Percentiles rank a stretch among this genome's conserved stretches.
These are phyloP conservation scores for Mesoligia furuncula DNA, from an alignment of 2,888 invertebrate genomes.

Conservation along the genomic window DNA sequence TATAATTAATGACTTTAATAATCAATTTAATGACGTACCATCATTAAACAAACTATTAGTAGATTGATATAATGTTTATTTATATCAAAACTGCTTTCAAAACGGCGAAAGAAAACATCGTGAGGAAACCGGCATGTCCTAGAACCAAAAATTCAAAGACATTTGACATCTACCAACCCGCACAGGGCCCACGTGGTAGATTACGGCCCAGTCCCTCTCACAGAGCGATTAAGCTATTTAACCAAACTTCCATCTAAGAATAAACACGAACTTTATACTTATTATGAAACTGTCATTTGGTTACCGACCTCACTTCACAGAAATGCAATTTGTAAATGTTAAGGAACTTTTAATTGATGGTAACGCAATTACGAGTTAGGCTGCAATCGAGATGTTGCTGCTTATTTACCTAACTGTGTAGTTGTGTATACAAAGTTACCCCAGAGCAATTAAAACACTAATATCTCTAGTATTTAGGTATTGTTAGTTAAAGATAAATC, in stretches of 20 bases:
- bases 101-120: not conserved
- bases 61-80: not conserved
- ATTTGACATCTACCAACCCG: not conserved
- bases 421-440: conserved; percentile 10
- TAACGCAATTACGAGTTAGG: conserved; percentile 57
- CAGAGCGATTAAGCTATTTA: not conserved
- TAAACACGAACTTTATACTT: conserved; percentile 18
- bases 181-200: not conserved
- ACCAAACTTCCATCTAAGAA: not conserved
- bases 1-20: too few relatives aligned
- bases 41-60: not conserved
- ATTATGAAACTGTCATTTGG: conserved; percentile 20
- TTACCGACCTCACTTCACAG: conserved; percentile 31
- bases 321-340: conserved; percentile 63
- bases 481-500: not conserved
- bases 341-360: conserved; percentile 64
- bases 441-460: conserved; percentile 7
- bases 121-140: not conserved
- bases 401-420: conserved; percentile 10
- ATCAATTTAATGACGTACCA: not conserved
- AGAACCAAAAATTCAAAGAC: not conserved
- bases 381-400: conserved; percentile 53
- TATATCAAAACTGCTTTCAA: not conserved
- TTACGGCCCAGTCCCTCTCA: not conserved
- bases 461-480: not conserved